Evolutionary conservation across 2,113 vertebrate genomes (phyloP).

Genomic region (Catagonus wagneri): DNA sequence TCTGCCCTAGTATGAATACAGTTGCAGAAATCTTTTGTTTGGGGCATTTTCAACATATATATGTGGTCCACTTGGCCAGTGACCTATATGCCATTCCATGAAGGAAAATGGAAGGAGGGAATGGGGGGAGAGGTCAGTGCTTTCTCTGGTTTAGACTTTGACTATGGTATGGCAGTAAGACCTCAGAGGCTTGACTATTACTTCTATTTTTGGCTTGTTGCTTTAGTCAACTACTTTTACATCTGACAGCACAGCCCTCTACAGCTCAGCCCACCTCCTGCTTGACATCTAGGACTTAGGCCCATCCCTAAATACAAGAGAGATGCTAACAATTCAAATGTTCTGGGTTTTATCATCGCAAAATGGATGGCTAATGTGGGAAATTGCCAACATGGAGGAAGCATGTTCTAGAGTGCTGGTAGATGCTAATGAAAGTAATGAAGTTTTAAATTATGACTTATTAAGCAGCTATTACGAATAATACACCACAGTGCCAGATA

Average conservation of each 20-base stretch:
- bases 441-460: background rate
- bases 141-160: background rate
- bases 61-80: too few relatives aligned
- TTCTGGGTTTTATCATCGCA: background rate
- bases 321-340: background rate
- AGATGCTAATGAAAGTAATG: background rate
- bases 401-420: background rate
- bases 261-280: background rate
- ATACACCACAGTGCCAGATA: background rate
- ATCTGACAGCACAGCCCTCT: background rate
- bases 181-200: background rate
- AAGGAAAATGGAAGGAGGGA: background rate
- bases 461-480: background rate
- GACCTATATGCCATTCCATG: background rate
- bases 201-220: background rate
- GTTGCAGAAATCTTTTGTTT: background rate
- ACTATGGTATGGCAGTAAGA: background rate
- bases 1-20: background rate
- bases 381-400: background rate
- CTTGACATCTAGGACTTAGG: background rate
- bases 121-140: accelerated
- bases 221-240: background rate
- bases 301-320: background rate
- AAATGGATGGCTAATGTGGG: background rate
- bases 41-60: background rate